phyloP scores from a whole-genome alignment of 2,797 vertebrate species.

The Hyperoplus immaculatus region DNA sequence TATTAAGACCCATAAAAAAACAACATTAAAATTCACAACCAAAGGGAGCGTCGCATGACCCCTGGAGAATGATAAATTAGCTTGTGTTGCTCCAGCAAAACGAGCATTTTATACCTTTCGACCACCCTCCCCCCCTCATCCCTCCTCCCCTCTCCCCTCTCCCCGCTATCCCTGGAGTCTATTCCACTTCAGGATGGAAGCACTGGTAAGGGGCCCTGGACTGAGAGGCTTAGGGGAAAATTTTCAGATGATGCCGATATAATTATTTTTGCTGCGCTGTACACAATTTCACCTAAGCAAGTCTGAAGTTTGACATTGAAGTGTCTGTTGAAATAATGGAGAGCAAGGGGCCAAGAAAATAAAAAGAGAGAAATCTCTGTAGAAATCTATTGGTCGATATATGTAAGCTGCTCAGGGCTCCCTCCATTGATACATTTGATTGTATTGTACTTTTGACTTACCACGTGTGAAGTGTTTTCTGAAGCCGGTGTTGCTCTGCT shows the following conservation, averaged over 20 bases:
- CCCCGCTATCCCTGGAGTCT: conserved; percentile 15
- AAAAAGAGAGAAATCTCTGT: conserved; percentile 23
- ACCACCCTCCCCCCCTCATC: conserved; percentile 20
- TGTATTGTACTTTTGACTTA: conserved; percentile 32
- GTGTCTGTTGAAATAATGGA: conserved; percentile 37
- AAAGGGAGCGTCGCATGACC: conserved; percentile 81
- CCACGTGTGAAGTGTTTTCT: conserved; percentile 19
- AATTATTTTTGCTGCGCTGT: conserved; percentile 12
- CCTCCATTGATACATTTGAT: conserved; percentile 28
- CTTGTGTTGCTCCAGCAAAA: conserved; percentile 84
- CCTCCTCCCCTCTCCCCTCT: no score
- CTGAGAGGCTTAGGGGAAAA: conserved; percentile 26
- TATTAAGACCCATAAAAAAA: conserved; percentile 89
- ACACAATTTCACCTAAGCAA: conserved; percentile 25
- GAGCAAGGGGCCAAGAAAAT: conserved; percentile 33
- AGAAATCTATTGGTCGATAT: conserved; percentile 22
- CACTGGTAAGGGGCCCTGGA: conserved; percentile 6
- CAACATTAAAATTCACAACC: conserved; percentile 89
- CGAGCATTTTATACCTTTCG: conserved; percentile 80
- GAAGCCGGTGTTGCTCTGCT: conserved; percentile 43
- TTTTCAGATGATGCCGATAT: conserved; percentile 33
- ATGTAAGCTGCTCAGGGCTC: conserved; percentile 25
- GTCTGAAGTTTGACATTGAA: conserved; percentile 40
- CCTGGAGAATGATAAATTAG: conserved; percentile 89
- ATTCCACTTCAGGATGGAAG: conserved; percentile 40